These are phyloP conservation scores for Chydorus sphaericus DNA, from an alignment of 2,888 invertebrate species.

Conservation along the genomic window DNA sequence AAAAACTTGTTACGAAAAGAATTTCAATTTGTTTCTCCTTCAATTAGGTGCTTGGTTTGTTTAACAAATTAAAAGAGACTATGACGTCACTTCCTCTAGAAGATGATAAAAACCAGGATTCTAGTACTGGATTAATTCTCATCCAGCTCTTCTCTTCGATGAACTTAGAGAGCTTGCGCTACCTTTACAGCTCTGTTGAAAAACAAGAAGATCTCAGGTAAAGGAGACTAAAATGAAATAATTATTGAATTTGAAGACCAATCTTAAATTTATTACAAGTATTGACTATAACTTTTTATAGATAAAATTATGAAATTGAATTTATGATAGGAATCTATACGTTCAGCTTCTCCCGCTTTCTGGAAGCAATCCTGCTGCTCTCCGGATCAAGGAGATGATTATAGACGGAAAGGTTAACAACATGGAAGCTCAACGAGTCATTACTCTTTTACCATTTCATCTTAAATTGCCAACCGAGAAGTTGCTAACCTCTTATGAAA, in stretches of 20 bases:
- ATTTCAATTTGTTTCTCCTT: not conserved
- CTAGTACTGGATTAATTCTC: not conserved
- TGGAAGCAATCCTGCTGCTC: constrained; percentile 24
- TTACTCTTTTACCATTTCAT: constrained; percentile 14
- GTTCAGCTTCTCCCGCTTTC: constrained; percentile 23
- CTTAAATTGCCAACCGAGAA: constrained; percentile 23
- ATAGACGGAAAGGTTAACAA: constrained; percentile 17
- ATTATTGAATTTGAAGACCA: too few species aligned
- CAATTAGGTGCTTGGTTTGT: not conserved
- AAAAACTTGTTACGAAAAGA: too few species aligned
- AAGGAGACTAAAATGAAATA: too few species aligned
- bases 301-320: too few species aligned
- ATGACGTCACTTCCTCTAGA: constrained; percentile 5
- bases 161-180: constrained; percentile 11
- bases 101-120: not conserved
- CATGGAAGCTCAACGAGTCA: constrained; percentile 11
- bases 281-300: not conserved
- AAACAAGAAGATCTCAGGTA: not conserved
- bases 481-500: constrained; percentile 21
- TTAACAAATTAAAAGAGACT: not conserved
- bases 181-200: not conserved
- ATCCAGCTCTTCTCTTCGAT: not conserved
- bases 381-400: constrained; percentile 23
- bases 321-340: constrained; percentile 25
- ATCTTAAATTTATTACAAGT: too few species aligned